These are phyloP conservation scores for Pagetopsis macropterus DNA, from an alignment of 2,797 vertebrate genomes.

Conservation along the genomic window DNA sequence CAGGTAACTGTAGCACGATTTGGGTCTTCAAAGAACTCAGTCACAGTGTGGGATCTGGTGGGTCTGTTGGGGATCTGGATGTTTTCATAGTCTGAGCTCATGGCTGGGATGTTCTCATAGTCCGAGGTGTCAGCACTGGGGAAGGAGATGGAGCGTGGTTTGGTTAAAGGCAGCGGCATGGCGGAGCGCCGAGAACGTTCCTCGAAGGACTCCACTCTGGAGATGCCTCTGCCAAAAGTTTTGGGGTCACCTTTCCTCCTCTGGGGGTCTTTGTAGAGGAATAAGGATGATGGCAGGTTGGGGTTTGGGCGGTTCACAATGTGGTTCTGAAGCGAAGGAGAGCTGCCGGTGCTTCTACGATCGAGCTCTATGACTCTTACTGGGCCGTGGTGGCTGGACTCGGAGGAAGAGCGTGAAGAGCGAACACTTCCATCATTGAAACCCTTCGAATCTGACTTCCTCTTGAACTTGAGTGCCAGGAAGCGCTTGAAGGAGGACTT, in stretches of 20 bases:
- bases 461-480: constrained; percentile 93
- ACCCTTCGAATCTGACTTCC: constrained; percentile 90
- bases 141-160: constrained; percentile 97
- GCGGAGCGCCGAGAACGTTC: constrained; percentile 90
- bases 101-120: constrained; percentile 97
- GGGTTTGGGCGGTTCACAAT: constrained; percentile 81
- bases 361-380: constrained; percentile 89
- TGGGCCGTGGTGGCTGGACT: constrained; percentile 94
- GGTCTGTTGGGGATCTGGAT: constrained; percentile 94
- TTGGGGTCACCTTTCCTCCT: constrained; percentile 87
- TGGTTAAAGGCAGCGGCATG: constrained; percentile 92
- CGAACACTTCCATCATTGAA: constrained; percentile 90
- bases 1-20: constrained; percentile 85
- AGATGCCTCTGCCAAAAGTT: constrained; percentile 87
- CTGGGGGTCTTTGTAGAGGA: constrained; percentile 89
- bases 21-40: constrained; percentile 95
- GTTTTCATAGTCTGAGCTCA: constrained; percentile 98
- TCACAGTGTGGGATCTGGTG: constrained; percentile 89
- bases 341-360: constrained; percentile 88
- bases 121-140: constrained; percentile 96
- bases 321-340: constrained; percentile 88
- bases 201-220: constrained; percentile 96
- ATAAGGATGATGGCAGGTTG: constrained; percentile 83
- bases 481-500: constrained; percentile 97
- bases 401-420: constrained; percentile 94